Conservation (phyloP, 2,888 invertebrate genomes). For the Nebria salina region DNA sequence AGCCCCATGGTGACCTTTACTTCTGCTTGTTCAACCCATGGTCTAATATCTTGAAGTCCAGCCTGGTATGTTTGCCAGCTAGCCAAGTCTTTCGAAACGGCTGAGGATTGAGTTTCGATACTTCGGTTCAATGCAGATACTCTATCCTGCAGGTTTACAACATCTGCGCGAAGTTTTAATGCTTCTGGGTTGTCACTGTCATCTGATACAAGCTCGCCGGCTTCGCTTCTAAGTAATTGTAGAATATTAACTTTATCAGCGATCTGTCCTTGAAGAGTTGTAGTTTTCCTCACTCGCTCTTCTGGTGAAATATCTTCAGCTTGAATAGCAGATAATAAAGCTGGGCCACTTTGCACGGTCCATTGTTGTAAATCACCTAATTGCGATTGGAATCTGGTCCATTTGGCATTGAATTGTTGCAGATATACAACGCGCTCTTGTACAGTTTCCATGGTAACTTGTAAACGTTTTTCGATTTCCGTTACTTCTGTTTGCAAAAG, state of each 20-base stretch:
- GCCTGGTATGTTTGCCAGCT: constrained; percentile 88
- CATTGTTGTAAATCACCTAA: constrained; percentile 81
- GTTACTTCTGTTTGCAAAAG: constrained; percentile 80
- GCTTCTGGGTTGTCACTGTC: constrained; percentile 77
- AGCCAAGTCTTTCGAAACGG: constrained; percentile 79
- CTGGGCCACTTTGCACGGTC: constrained; percentile 82
- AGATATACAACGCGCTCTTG: constrained; percentile 81
- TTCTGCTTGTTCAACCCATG: constrained; percentile 90
- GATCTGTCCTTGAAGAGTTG: constrained; percentile 79
- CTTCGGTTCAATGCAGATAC: constrained; percentile 80
- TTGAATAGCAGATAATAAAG: constrained; percentile 76
- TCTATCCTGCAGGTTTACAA: constrained; percentile 78
- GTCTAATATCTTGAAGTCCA: constrained; percentile 81
- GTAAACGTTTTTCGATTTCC: constrained; percentile 79
- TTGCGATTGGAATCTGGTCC: constrained; percentile 81
- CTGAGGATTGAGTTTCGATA: constrained; percentile 79
- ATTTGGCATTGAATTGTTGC: constrained; percentile 83
- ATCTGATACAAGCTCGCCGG: constrained; percentile 73
- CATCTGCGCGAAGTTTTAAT: constrained; percentile 77
- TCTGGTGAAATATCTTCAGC: constrained; percentile 84
- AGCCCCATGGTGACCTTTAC: constrained; percentile 76
- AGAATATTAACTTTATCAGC: constrained; percentile 78
- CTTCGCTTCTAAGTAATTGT: constrained; percentile 76
- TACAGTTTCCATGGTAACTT: constrained; percentile 80
- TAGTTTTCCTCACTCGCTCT: constrained; percentile 80